phyloP scores from a whole-genome alignment of 2,113 vertebrate species.

The Mus pahari region DNA sequence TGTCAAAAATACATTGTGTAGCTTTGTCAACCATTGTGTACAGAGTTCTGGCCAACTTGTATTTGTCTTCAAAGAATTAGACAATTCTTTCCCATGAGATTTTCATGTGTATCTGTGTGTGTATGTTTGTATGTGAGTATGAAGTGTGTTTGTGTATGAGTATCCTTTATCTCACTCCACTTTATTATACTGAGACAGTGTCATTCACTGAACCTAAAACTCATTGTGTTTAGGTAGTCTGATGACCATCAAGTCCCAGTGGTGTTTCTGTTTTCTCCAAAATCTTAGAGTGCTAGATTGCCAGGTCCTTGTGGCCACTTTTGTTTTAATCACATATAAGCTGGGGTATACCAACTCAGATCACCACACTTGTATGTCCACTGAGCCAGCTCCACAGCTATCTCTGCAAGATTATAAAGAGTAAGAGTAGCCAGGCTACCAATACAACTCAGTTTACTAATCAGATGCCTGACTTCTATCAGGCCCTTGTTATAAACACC shows the following conservation, averaged over 20 bases:
- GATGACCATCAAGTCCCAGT: not conserved
- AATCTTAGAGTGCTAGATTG: not conserved
- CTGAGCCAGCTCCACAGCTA: not conserved
- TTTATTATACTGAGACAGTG: not conserved
- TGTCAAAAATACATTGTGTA: not conserved
- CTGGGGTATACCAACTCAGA: not conserved
- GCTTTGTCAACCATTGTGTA: not conserved
- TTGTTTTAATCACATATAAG: not conserved
- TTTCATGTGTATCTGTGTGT: not conserved
- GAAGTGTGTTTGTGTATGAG: not conserved
- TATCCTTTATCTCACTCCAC: not conserved
- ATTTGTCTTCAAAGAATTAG: not conserved
- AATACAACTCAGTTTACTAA: not conserved
- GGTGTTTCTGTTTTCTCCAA: not conserved
- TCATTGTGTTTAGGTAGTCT: not conserved
- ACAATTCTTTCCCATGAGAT: not conserved
- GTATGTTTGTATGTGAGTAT: not conserved
- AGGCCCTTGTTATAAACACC: not conserved
- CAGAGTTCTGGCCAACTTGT: not conserved
- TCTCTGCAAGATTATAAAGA: not conserved
- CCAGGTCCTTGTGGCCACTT: not conserved
- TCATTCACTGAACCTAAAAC: not conserved
- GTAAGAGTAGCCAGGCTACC: not conserved
- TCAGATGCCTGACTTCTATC: not conserved
- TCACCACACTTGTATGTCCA: not conserved